These are phyloP conservation scores for Meloidogyne floridensis DNA, from an alignment of 1,140 invertebrate genomes.

Conservation along the genomic window DNA sequence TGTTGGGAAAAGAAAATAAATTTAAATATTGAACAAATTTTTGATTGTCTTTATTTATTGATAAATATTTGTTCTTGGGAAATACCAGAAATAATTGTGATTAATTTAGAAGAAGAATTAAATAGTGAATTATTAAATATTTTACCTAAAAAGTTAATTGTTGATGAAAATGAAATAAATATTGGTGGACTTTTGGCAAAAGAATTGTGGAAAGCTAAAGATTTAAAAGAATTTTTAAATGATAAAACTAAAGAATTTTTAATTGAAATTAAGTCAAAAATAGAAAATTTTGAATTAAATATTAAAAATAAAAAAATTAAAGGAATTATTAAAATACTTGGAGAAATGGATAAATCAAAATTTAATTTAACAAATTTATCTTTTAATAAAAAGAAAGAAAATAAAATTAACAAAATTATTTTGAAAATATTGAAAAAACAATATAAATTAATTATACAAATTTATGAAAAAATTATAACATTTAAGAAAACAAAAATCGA, in stretches of 20 bases:
- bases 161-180: not conserved
- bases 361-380: no score
- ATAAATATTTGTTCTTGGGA: not conserved
- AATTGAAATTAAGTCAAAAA: not conserved
- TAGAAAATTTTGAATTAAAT: not conserved
- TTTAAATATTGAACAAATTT: constrained; percentile 3
- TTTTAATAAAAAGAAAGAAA: no score
- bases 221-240: constrained; percentile 2
- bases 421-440: constrained; percentile 2
- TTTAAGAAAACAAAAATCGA: not conserved
- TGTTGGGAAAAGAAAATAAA: not conserved
- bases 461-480: not conserved
- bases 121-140: not conserved
- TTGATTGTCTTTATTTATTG: constrained; percentile 1
- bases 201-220: not conserved
- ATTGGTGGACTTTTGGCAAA: not conserved
- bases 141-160: not conserved
- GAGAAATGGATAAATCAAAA: no score
- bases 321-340: no score
- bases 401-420: not conserved
- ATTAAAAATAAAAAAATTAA: not conserved
- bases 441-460: not conserved
- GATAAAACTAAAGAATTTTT: not conserved
- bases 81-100: not conserved
- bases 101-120: not conserved